Conservation (phyloP, 2,113 vertebrate genomes). For the Camelus bactrianus region DNA sequence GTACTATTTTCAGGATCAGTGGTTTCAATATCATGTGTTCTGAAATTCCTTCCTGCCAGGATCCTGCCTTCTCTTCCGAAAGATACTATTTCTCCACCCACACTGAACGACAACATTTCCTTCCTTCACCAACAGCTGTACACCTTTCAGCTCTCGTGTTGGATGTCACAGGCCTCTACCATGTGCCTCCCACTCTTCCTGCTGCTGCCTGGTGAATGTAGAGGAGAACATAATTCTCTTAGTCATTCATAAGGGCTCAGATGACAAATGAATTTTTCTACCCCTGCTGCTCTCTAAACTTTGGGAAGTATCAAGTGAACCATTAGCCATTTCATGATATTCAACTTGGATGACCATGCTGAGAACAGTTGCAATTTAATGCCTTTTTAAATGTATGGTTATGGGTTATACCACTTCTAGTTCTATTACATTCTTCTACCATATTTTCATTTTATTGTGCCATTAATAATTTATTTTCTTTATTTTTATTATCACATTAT, state of each 20-base stretch:
- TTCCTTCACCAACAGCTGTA: slow-evolving; percentile 71
- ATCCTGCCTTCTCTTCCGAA: slow-evolving; percentile 28
- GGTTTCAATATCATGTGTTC: slow-evolving; percentile 18
- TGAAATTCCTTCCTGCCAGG: slow-evolving; percentile 55
- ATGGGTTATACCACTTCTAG: slow-evolving; percentile 83
- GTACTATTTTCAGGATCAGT: slow-evolving; percentile 38
- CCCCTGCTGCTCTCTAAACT: slow-evolving; percentile 80
- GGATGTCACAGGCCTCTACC: slow-evolving; percentile 38
- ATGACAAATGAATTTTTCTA: slow-evolving; percentile 83
- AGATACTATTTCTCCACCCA: slow-evolving; percentile 62
- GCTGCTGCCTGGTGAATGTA: slow-evolving; percentile 28
- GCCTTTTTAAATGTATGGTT: slow-evolving; percentile 85
- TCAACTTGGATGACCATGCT: slow-evolving; percentile 82
- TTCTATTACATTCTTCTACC: slow-evolving; percentile 85
- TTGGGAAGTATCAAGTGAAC: slow-evolving; percentile 84
- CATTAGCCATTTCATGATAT: slow-evolving; percentile 85
- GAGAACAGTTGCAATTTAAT: slow-evolving; percentile 85
- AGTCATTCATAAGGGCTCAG: slow-evolving; percentile 74
- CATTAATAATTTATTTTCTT: slow-evolving; percentile 86
- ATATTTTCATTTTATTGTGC: slow-evolving; percentile 84
- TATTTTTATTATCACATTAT: slow-evolving; percentile 77
- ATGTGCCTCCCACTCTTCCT: slow-evolving; percentile 21
- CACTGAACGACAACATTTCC: slow-evolving; percentile 49
- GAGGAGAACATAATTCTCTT: slow-evolving; percentile 67
- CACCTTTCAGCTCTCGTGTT: not conserved